Base-by-base conservation (phyloP, 2,888 invertebrate species). In the Tiliacea citrago region DNA sequence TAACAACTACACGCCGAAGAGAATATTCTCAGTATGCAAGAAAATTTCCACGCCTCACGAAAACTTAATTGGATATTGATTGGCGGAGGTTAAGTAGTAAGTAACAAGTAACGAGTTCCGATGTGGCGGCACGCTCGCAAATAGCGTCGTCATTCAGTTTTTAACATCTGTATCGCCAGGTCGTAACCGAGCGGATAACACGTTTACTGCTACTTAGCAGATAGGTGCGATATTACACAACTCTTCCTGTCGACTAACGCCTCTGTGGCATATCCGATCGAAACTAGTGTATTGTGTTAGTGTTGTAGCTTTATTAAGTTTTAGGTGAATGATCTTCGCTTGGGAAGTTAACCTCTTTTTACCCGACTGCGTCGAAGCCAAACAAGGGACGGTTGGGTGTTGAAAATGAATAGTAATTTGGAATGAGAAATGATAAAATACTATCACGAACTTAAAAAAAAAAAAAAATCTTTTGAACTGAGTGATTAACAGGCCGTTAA, bases 201-300 rank as follows among this genome's bases (percentile, higher is more conserved):
- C 83, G 71, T 89, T 90, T 88, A 90, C 88, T 82, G 82, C 82
- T 90, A 92, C 86, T 95, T 95, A 92, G 90, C 95, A 92, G 91
- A 85, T 90, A 89, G 91, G 95, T 95, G 95, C 85, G 91, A 95
- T 88, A 91, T 95, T 94, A 92, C 94, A 92, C 92, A 94, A 95
- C 92, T 89, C 88, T 90, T 89, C 84, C 87, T 87, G 88, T 86
- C 89, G 87, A 85, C 81, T 90, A 86, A 87, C 86, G 87, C 83
- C 82, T 84, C 60, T 78, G 75, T 86, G 83, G 84, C 82, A 88
- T 79, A 88, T 87, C 80, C 87, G 84, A 88, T 83, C 62, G 73
- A 82, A 85, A 84, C 77, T 79, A 81, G 74, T 68, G 76, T 77
- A 76, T 85, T 81, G 81, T 81, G 66, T 77, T 83, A 73, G 55